phyloP scores from a whole-genome alignment of 1,140 invertebrate species.

The Yoshiicerus persimilis region DNA sequence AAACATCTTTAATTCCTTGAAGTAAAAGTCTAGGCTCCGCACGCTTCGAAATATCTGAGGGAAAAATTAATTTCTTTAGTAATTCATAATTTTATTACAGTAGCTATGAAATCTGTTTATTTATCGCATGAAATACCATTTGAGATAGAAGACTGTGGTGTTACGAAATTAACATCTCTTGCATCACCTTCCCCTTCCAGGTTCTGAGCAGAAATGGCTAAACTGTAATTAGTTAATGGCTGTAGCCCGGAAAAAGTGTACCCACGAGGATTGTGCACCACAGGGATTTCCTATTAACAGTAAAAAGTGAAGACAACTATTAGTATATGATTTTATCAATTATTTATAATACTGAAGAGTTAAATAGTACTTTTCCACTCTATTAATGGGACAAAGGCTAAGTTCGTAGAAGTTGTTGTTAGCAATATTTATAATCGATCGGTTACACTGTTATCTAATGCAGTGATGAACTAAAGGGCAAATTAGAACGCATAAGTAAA shows the following conservation, averaged over 20 bases:
- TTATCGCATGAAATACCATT: slow-evolving; percentile 58
- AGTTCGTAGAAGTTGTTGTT: too few species aligned
- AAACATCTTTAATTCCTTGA: slow-evolving; percentile 43
- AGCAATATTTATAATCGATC: too few species aligned
- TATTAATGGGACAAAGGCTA: too few species aligned
- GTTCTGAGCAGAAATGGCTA: slow-evolving; percentile 78
- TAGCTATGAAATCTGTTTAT: not conserved
- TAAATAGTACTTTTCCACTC: too few species aligned
- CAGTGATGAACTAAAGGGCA: too few species aligned
- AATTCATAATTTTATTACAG: not conserved
- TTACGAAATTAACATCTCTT: slow-evolving; percentile 64
- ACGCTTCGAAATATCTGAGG: slow-evolving; percentile 35
- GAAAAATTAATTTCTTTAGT: not conserved
- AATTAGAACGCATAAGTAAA: too few species aligned
- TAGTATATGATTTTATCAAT: too few species aligned
- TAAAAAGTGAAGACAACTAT: too few species aligned
- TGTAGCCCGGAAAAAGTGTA: slow-evolving; percentile 79
- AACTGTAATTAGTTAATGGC: slow-evolving; percentile 71
- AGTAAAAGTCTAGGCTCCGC: slow-evolving; percentile 39
- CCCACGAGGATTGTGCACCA: slow-evolving; percentile 62
- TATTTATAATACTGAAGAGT: too few species aligned
- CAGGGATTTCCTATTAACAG: slow-evolving; percentile 67
- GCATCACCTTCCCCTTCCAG: slow-evolving; percentile 74
- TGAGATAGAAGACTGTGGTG: slow-evolving; percentile 61
- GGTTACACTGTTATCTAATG: too few species aligned